These are phyloP conservation scores for Phyllotis vaccarum DNA, from an alignment of 2,797 vertebrate genomes.

Conservation along the genomic window DNA sequence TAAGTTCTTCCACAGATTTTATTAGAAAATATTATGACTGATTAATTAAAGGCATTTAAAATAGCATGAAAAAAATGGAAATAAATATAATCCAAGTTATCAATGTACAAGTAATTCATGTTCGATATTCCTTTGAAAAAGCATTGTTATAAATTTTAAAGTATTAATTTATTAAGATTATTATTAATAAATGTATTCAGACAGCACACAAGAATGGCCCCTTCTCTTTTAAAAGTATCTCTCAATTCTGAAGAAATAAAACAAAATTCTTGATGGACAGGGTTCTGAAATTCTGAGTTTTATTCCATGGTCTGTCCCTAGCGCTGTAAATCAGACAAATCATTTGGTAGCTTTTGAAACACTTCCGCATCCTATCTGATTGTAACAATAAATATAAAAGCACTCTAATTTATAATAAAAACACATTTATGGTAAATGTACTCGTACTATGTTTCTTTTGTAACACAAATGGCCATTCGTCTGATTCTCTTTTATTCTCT, in stretches of 20 bases:
- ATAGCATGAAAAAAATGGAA: background rate
- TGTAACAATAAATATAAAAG: background rate
- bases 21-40: background rate
- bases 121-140: slow-evolving; percentile 1
- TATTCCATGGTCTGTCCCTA: background rate
- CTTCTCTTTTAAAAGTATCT: background rate
- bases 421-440: background rate
- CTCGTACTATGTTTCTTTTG: slow-evolving; percentile 31
- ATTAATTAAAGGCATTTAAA: slow-evolving; percentile 25
- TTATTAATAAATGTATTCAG: slow-evolving; percentile 27
- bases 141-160: background rate
- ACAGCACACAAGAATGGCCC: background rate
- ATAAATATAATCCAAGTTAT: background rate
- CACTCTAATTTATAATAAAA: background rate
- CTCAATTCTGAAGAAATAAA: slow-evolving; percentile 14
- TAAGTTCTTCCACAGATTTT: background rate
- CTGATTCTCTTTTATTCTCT: background rate
- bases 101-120: background rate
- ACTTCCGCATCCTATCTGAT: background rate
- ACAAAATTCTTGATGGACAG: background rate
- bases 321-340: background rate
- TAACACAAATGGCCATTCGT: slow-evolving; percentile 14
- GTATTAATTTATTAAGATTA: background rate
- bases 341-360: background rate
- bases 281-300: background rate